Evolutionary conservation across 2,888 invertebrate genomes (phyloP).

Genomic region (Tiphia femorata): DNA sequence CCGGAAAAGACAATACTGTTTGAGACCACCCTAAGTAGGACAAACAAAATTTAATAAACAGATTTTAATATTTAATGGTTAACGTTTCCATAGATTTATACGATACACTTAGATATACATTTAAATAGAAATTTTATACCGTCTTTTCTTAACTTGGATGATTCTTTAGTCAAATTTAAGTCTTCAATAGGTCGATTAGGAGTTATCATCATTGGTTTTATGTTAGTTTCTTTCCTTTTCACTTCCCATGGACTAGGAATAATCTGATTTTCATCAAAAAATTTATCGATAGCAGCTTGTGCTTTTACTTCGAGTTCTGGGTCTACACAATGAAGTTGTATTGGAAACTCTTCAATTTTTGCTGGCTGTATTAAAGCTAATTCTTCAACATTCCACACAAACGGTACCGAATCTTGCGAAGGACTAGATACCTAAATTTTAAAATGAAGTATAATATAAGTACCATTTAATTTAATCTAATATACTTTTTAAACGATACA

Average conservation of each 20-base stretch:
- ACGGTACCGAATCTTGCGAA: slow-evolving; percentile 68
- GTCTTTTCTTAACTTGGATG: slow-evolving; percentile 49
- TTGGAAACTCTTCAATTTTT: slow-evolving; percentile 76
- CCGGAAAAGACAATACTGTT: slow-evolving; percentile 76
- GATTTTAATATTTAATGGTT: slow-evolving; percentile 39
- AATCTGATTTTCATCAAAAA: slow-evolving; percentile 73
- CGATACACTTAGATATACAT: too few relatives aligned
- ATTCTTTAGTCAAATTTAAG: slow-evolving; percentile 34
- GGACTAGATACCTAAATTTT: slow-evolving; percentile 68
- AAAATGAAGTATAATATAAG: too few relatives aligned
- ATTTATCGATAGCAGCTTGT: slow-evolving; percentile 78
- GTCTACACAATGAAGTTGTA: slow-evolving; percentile 75
- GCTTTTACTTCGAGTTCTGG: slow-evolving; percentile 75
- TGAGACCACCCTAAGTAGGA: slow-evolving; percentile 74
- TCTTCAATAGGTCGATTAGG: slow-evolving; percentile 39
- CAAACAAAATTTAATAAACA: not conserved
- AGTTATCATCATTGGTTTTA: slow-evolving; percentile 36
- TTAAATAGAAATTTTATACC: slow-evolving; percentile 44
- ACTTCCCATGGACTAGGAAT: slow-evolving; percentile 73
- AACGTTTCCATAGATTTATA: too few relatives aligned
- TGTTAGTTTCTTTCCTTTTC: slow-evolving; percentile 36
- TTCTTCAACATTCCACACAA: slow-evolving; percentile 81
- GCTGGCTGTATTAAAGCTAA: slow-evolving; percentile 77
- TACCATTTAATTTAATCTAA: too few relatives aligned
- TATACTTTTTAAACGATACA: too few relatives aligned